Conservation (phyloP, 2,113 vertebrate species). For the Chaenogobius annularis region DNA sequence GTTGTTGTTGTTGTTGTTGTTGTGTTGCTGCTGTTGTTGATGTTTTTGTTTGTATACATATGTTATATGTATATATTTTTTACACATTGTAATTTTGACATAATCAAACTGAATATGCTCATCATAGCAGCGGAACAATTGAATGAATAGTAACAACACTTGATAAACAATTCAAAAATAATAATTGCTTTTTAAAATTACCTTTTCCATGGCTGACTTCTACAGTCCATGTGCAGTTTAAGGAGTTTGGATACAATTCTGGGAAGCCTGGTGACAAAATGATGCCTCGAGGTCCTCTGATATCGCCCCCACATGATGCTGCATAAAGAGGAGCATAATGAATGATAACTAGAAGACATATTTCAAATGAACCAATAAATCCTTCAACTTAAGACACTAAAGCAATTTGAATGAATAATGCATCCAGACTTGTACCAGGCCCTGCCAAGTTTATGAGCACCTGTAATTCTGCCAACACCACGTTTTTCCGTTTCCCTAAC, state of each 20-base stretch:
- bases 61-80: too few species aligned
- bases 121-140: background rate
- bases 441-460: slow-evolving; percentile 58
- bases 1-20: too few species aligned
- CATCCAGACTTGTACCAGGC: slow-evolving; percentile 54
- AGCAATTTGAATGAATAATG: slow-evolving; percentile 63
- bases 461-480: slow-evolving; percentile 60
- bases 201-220: slow-evolving; percentile 82
- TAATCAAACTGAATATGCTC: background rate
- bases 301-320: slow-evolving; percentile 96
- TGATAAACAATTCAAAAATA: background rate
- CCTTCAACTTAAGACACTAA: slow-evolving; percentile 57
- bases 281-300: slow-evolving; percentile 86
- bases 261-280: slow-evolving; percentile 96
- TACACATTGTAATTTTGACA: background rate
- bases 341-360: slow-evolving; percentile 50
- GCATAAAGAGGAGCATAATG: slow-evolving; percentile 55
- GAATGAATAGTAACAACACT: background rate
- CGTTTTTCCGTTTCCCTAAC: slow-evolving; percentile 31
- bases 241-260: slow-evolving; percentile 94
- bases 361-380: slow-evolving; percentile 67
- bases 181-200: slow-evolving; percentile 22
- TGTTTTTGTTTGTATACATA: too few species aligned
- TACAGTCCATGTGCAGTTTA: slow-evolving; percentile 92
- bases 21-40: too few species aligned